phyloP scores from a whole-genome alignment of 2,113 vertebrate genomes.

The Rhipidura dahli region DNA sequence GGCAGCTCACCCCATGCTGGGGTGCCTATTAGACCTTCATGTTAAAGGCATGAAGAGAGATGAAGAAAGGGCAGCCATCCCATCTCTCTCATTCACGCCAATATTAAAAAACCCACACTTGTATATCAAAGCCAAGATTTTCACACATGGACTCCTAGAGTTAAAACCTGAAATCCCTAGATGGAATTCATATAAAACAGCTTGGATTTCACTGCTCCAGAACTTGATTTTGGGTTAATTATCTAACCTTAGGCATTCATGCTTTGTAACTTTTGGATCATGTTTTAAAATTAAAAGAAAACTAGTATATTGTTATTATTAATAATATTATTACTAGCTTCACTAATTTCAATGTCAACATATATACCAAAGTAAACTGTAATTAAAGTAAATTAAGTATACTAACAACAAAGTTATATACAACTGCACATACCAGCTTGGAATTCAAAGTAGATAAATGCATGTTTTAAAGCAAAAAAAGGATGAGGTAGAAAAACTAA shows the following conservation, averaged over 20 bases:
- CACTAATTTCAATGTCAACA: neutral
- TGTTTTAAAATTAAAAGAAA: neutral
- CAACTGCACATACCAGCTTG: neutral
- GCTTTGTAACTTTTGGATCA: neutral
- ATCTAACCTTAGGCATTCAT: neutral
- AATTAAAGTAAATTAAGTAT: constrained; percentile 14
- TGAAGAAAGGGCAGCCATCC: neutral
- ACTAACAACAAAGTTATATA: neutral
- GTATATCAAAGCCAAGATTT: neutral
- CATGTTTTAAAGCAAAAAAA: neutral
- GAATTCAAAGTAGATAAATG: neutral
- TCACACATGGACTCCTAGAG: neutral
- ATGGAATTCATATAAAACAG: neutral
- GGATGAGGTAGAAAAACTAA: neutral
- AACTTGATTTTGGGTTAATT: neutral
- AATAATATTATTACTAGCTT: neutral
- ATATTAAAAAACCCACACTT: neutral
- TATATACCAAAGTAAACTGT: neutral
- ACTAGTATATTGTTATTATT: neutral
- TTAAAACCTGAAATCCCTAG: neutral
- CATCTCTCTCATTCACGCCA: neutral
- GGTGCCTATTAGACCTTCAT: neutral
- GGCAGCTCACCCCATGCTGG: neutral
- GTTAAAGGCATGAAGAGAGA: neutral
- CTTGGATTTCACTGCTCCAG: neutral